Conservation (phyloP, 2,888 invertebrate genomes). For the Rotaria sp. region DNA sequence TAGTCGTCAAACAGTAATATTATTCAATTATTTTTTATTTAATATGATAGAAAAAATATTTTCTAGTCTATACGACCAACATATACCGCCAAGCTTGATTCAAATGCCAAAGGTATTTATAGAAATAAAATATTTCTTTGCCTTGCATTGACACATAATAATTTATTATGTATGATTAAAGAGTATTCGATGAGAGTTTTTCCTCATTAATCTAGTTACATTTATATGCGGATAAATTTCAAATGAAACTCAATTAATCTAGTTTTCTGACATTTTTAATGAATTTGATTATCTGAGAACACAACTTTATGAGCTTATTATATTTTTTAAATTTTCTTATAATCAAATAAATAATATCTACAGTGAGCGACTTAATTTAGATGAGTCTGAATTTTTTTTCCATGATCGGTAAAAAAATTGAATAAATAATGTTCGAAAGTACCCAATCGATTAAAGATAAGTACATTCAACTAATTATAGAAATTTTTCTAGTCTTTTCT, state of each 20-base stretch:
- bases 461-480: no score
- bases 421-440: no score
- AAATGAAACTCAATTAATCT: no score
- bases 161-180: no score
- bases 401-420: no score
- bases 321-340: background rate
- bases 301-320: background rate
- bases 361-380: background rate
- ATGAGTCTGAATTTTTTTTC: no score
- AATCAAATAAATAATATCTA: background rate
- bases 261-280: background rate
- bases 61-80: background rate
- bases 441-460: no score
- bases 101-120: background rate
- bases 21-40: background rate
- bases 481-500: no score
- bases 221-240: no score
- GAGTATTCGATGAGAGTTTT: no score
- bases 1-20: background rate
- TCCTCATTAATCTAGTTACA: no score
- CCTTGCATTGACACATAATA: background rate
- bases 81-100: background rate
- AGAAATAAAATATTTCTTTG: background rate
- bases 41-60: background rate
- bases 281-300: background rate